These are phyloP conservation scores for Rotaria sp. DNA, from an alignment of 2,888 invertebrate species.

Conservation along the genomic window DNA sequence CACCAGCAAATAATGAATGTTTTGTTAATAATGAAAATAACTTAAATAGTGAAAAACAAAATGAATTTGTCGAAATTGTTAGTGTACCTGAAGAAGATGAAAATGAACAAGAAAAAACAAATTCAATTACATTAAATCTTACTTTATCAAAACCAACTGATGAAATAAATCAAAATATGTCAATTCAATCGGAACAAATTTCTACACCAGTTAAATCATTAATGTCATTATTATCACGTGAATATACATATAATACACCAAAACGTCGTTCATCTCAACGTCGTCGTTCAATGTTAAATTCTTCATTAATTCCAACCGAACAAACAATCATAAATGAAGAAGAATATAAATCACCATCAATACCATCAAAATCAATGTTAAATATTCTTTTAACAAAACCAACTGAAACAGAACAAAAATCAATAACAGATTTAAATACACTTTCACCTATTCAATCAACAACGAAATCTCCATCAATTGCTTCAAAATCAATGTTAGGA, in stretches of 20 bases:
- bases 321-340: neutral
- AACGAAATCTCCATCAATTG: neutral
- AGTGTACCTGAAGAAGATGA: slow-evolving; percentile 5
- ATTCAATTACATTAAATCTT: neutral
- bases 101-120: neutral
- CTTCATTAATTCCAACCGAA: neutral
- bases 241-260: slow-evolving; percentile 8
- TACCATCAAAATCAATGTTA: neutral
- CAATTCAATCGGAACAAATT: neutral
- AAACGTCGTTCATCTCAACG: neutral
- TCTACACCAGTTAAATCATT: neutral
- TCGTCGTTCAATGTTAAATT: neutral
- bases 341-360: neutral
- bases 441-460: neutral
- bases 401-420: neutral
- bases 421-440: neutral
- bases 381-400: neutral
- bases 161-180: neutral
- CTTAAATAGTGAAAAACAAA: too few relatives aligned
- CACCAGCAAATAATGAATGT: neutral
- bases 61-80: neutral
- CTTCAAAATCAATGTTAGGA: neutral
- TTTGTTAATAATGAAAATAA: neutral
- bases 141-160: neutral
- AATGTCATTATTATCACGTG: neutral